Base-by-base conservation (phyloP, 2,797 vertebrate genomes). In the Brachymystax lenok region DNA sequence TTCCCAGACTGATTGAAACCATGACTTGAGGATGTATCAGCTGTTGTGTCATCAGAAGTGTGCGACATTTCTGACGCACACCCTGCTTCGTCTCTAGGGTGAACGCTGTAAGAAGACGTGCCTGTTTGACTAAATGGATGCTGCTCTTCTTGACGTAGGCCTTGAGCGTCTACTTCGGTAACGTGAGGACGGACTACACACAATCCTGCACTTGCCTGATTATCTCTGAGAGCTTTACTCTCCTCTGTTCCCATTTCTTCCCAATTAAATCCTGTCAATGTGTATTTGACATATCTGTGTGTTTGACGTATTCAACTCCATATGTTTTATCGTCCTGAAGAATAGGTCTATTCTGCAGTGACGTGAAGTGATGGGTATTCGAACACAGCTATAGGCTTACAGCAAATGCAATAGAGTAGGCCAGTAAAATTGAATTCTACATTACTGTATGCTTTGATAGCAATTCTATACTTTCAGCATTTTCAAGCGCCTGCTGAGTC, bases 1-100 rank as follows among this genome's bases (percentile, higher is more conserved):
- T 87, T 85, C 51, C 27, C 74, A 46, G 74, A 81, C 51, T 68
- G n/a, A 71, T 80, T 77, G 73, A 83, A 83, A 86, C 85, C 79
- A 81, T 77, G 78, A 73, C 27, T 33, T 8, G 27, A 54, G 71
- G 71, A 72, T 73, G 75, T 69, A 78, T 85, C 80, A 52, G 74
- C 7, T 30, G 69, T 56, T 75, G 68, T 17, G 52, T 83, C 82
- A 77, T 81, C 33, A 78, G 40, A 74, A 79, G 74, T 79, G 75
- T 74, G 54, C 78, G 71, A 74, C 74, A 75, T 74, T 81, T 67
- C 75, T 81, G 82, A 85, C 71, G 73, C 72, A 56, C 35, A 79
- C 76, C 75, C 82, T 78, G 63, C 73, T 78, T 88, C 77, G 74
- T 80, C 75, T 59, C 16, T 28, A 1, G 30, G 73, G 81, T 63